Evolutionary conservation across 2,113 vertebrate species (phyloP).

Genomic region (Myrmophylax atrothorax): DNA sequence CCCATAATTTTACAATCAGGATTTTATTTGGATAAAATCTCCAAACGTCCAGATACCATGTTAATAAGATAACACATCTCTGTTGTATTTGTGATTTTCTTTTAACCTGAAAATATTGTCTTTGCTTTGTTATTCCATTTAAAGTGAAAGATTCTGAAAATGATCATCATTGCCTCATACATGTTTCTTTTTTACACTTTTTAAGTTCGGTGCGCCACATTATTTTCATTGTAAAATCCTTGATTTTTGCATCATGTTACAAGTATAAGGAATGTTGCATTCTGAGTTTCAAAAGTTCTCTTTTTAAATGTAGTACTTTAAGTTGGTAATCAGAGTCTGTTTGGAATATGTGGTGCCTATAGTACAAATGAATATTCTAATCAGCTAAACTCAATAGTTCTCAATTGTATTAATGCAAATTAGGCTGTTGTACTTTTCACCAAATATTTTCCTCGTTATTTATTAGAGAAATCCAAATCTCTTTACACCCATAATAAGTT

Average conservation of each 20-base stretch:
- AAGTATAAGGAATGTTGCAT: background rate
- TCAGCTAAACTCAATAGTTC: slow-evolving; percentile 78
- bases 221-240: background rate
- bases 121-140: background rate
- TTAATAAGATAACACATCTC: rapidly evolving
- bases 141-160: background rate
- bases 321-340: slow-evolving; percentile 71
- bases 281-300: slow-evolving; percentile 33
- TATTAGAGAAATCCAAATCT: slow-evolving; percentile 78
- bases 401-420: slow-evolving; percentile 82
- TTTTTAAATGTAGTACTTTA: slow-evolving; percentile 40
- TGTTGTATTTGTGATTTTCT: background rate
- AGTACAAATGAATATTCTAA: slow-evolving; percentile 79
- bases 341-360: slow-evolving; percentile 71
- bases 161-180: background rate
- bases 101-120: background rate
- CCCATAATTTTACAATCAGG: background rate
- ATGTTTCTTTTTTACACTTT: background rate
- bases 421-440: slow-evolving; percentile 69
- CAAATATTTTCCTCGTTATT: slow-evolving; percentile 80
- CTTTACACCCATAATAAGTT: slow-evolving; percentile 53
- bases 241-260: background rate
- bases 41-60: background rate
- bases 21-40: background rate
- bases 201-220: background rate